Percentiles rank a stretch among this genome's conserved stretches.
Conservation (phyloP, 1,140 invertebrate species). For the Kradibia gibbosae region DNA sequence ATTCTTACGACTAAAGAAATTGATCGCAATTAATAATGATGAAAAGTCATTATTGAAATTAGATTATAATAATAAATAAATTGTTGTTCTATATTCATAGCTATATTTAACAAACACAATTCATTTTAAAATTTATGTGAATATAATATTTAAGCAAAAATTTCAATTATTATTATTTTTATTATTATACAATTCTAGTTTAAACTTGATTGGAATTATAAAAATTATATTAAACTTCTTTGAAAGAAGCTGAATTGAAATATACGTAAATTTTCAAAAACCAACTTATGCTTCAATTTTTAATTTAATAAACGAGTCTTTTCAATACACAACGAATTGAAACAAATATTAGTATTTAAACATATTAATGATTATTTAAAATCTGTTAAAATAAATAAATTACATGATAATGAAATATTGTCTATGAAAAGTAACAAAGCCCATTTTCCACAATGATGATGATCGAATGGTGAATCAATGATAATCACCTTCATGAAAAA, state of each 20-base stretch:
- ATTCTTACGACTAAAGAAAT: constrained; percentile 18
- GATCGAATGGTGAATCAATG: not conserved
- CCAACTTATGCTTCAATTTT: not conserved
- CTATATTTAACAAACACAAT: not conserved
- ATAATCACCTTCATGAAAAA: not conserved
- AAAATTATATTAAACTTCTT: not conserved
- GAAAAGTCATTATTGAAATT: not conserved
- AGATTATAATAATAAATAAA: no score
- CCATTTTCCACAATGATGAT: not conserved
- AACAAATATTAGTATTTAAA: constrained; percentile 7
- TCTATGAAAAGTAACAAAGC: not conserved
- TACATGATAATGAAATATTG: not conserved
- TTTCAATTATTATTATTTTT: no score
- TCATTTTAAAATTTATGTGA: no score
- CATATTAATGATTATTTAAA: not conserved
- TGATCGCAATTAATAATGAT: not conserved
- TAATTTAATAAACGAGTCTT: not conserved
- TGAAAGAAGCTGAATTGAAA: not conserved
- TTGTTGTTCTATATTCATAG: not conserved
- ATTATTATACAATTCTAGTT: no score
- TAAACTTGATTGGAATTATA: no score
- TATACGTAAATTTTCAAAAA: not conserved
- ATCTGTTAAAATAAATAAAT: not conserved
- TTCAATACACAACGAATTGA: not conserved
- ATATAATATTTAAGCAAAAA: no score